phyloP scores from a whole-genome alignment of 1,140 invertebrate genomes.

The Camponotus pennsylvanicus region DNA sequence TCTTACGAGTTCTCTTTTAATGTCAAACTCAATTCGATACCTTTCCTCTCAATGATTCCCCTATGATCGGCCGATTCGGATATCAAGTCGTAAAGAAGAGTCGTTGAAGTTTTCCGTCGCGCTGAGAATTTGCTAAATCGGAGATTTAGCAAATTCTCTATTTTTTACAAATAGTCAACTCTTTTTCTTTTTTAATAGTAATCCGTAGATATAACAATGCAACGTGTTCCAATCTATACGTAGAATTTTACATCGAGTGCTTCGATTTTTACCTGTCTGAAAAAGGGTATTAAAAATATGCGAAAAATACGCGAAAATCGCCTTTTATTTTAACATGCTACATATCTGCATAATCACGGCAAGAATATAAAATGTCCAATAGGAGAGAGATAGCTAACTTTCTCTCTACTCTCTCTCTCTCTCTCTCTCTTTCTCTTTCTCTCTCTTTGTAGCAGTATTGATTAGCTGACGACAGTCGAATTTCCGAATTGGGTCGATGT shows the following conservation, averaged over 20 bases:
- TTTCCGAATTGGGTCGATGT: slow-evolving; percentile 56
- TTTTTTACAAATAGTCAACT: background rate
- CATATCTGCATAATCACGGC: background rate
- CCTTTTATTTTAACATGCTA: slow-evolving; percentile 19
- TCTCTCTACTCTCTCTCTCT: background rate
- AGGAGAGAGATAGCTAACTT: background rate
- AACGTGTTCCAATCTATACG: background rate
- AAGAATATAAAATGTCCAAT: slow-evolving; percentile 43
- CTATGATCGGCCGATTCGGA: slow-evolving; percentile 2
- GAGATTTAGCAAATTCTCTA: too few species aligned
- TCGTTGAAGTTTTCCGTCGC: slow-evolving; percentile 2
- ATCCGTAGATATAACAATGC: background rate
- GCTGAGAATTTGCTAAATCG: slow-evolving; percentile 41
- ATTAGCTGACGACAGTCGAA: slow-evolving; percentile 49
- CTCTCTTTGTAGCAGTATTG: slow-evolving; percentile 28
- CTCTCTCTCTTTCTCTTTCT: background rate
- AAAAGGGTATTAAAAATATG: background rate
- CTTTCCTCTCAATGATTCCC: too few species aligned
- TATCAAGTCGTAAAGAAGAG: slow-evolving; percentile 6
- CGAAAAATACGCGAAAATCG: slow-evolving; percentile 25
- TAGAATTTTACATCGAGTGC: background rate
- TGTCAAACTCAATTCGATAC: slow-evolving; percentile 13
- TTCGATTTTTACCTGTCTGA: slow-evolving; percentile 10
- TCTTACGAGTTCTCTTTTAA: background rate
- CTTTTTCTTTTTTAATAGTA: background rate